These are phyloP conservation scores for Chionomys nivalis DNA, from an alignment of 2,113 vertebrate genomes.

Conservation along the genomic window DNA sequence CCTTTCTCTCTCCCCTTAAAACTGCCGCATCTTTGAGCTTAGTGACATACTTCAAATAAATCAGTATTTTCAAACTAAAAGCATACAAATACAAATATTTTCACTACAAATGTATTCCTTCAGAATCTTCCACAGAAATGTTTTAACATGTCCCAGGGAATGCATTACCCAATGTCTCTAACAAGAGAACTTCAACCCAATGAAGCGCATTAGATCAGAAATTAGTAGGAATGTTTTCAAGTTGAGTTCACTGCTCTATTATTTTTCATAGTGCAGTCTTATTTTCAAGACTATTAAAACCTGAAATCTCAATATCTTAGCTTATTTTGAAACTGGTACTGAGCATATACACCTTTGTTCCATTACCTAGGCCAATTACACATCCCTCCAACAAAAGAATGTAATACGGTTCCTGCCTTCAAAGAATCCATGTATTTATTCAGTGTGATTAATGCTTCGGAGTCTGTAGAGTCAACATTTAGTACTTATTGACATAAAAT, in stretches of 20 bases:
- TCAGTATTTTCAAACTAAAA: background rate
- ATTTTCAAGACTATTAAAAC: background rate
- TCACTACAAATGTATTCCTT: background rate
- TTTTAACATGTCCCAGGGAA: background rate
- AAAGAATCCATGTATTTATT: background rate
- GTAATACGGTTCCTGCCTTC: background rate
- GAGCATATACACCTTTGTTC: background rate
- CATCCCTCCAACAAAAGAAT: background rate
- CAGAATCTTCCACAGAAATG: background rate
- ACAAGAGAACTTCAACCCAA: background rate
- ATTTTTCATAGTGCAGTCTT: background rate
- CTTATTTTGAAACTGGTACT: background rate
- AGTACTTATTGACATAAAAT: background rate
- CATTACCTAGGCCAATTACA: background rate
- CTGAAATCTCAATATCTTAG: background rate
- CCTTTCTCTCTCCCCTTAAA: background rate
- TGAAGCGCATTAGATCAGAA: conserved; percentile 5
- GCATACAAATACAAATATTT: background rate
- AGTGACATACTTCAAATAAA: background rate
- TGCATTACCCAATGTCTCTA: background rate
- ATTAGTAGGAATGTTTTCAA: conserved; percentile 21
- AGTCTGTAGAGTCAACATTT: background rate
- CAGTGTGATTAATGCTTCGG: background rate
- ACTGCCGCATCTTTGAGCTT: background rate
- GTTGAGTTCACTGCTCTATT: background rate